Percentiles rank a stretch among this genome's conserved stretches.
These are phyloP conservation scores for Ficedula albicollis DNA, from an alignment of 2,797 vertebrate species.

Conservation along the genomic window DNA sequence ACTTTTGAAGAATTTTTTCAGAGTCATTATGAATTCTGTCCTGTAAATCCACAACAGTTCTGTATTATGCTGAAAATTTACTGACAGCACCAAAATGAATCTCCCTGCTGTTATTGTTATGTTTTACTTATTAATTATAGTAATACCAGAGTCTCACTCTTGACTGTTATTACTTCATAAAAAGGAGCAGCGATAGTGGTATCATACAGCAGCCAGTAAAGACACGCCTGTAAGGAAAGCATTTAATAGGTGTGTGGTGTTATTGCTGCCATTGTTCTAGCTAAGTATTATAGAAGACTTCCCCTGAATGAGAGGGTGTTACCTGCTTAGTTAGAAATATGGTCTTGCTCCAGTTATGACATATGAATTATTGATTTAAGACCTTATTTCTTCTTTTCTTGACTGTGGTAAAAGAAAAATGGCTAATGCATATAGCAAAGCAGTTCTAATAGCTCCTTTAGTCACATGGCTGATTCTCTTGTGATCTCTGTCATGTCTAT, in stretches of 20 bases:
- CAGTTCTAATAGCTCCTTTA: neutral
- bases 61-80: neutral
- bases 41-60: neutral
- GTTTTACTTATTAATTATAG: neutral
- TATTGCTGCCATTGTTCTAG: neutral
- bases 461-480: neutral
- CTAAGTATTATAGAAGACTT: neutral
- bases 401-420: neutral
- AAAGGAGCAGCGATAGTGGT: neutral
- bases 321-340: neutral
- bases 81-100: neutral
- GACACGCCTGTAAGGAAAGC: neutral
- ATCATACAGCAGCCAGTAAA: neutral
- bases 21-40: neutral
- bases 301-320: rapidly evolving
- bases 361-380: neutral
- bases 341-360: neutral
- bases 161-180: neutral
- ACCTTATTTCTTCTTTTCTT: neutral
- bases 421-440: neutral
- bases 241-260: neutral
- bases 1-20: neutral
- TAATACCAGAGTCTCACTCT: neutral
- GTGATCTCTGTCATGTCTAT: neutral
- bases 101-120: neutral